These are phyloP conservation scores for Passer montanus DNA, from an alignment of 2,113 vertebrate species.

Conservation along the genomic window DNA sequence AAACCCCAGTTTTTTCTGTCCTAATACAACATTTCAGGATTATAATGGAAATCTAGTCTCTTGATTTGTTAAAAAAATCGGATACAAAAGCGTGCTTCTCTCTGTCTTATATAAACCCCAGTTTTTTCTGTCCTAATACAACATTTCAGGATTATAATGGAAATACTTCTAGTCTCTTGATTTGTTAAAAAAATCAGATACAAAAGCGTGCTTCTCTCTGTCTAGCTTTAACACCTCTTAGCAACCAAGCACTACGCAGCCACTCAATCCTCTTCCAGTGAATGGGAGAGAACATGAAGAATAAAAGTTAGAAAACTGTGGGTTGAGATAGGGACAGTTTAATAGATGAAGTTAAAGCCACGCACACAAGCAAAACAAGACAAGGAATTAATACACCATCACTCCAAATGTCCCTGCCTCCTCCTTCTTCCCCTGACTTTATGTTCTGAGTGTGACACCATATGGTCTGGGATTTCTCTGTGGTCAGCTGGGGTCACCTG, in stretches of 20 bases:
- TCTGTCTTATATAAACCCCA: not conserved
- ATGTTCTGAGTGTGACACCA: not conserved
- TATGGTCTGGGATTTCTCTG: not conserved
- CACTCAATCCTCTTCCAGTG: not conserved
- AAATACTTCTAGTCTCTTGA: not conserved
- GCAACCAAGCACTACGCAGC: not conserved
- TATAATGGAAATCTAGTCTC: not conserved
- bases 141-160: not conserved
- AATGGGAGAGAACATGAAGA: not conserved
- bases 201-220: fast-evolving
- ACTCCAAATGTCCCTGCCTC: fast-evolving
- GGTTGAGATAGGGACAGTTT: not conserved
- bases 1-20: not conserved
- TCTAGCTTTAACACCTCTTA: not conserved
- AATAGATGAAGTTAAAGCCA: not conserved
- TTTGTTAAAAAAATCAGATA: not conserved
- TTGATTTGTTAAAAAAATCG: not conserved
- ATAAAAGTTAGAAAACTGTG: not conserved
- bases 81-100: not conserved
- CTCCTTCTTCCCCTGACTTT: not conserved
- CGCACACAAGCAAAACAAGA: not conserved
- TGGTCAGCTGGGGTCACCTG: not conserved
- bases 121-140: not conserved
- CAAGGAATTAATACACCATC: not conserved
- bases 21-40: not conserved